These are phyloP conservation scores for Nematostella vectensis DNA, from an alignment of 92 coral and sea anemone genomes.

Conservation along the genomic window DNA sequence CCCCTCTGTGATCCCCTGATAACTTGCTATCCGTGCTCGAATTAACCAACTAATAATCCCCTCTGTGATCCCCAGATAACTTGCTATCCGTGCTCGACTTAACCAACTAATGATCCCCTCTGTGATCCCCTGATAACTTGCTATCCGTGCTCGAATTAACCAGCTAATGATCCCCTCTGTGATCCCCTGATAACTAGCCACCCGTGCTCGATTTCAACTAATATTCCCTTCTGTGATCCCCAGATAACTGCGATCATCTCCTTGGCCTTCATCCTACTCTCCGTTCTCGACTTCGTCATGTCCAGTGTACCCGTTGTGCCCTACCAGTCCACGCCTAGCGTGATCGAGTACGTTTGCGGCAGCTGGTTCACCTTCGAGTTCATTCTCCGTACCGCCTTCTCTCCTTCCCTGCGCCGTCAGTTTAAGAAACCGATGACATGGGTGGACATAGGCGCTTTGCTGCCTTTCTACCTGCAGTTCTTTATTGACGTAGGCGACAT, in stretches of 20 bases:
- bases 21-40: no score
- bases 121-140: no score
- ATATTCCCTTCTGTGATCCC: no score
- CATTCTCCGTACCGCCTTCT: slow-evolving; percentile 39
- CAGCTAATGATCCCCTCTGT: no score
- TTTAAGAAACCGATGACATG: slow-evolving; percentile 54
- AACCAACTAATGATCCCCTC: no score
- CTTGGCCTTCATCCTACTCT: slow-evolving; percentile 40
- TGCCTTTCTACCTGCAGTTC: slow-evolving; percentile 58
- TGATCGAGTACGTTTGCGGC: slow-evolving; percentile 47
- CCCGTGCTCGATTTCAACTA: no score
- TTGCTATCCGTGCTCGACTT: no score
- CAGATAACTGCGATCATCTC: slow-evolving; percentile 49
- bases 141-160: no score
- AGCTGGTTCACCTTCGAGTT: slow-evolving; percentile 59
- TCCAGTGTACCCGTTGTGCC: slow-evolving; percentile 42
- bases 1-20: no score
- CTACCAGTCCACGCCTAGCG: slow-evolving; percentile 19
- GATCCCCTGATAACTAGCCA: no score
- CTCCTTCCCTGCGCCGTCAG: slow-evolving; percentile 40
- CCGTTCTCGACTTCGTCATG: slow-evolving; percentile 45
- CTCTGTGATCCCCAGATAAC: no score
- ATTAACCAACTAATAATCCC: no score
- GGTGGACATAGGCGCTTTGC: slow-evolving; percentile 64
- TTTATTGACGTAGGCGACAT: slow-evolving; percentile 31